These are phyloP conservation scores for Hybognathus amarus DNA, from an alignment of 2,797 vertebrate genomes.

Conservation along the genomic window DNA sequence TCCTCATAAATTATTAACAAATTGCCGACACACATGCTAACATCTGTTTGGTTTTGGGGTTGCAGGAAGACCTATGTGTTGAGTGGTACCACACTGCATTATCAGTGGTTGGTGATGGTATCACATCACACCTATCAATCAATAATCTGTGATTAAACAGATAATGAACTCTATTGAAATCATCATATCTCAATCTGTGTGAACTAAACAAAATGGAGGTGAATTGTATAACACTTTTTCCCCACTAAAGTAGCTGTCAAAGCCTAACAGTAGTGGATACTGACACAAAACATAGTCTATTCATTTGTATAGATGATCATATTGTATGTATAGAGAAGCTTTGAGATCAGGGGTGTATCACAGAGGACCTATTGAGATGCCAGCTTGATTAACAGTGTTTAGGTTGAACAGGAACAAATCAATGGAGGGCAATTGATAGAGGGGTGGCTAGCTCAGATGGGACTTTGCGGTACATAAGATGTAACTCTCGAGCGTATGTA, in stretches of 20 bases:
- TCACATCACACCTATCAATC: background rate
- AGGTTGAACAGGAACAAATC: constrained; percentile 14
- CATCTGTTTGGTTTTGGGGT: constrained; percentile 45
- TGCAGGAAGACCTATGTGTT: background rate
- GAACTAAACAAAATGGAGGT: background rate
- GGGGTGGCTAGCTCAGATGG: background rate
- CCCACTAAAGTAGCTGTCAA: background rate
- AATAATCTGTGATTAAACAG: too few relatives aligned
- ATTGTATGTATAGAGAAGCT: background rate
- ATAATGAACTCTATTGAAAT: background rate
- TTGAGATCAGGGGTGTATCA: background rate
- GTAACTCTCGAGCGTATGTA: background rate
- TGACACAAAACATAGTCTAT: background rate
- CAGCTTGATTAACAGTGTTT: background rate
- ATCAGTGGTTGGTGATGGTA: constrained; percentile 23
- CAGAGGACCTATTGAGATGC: background rate
- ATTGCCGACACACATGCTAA: constrained; percentile 50
- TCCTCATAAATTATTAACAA: constrained; percentile 60
- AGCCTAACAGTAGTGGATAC: background rate
- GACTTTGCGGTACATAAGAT: constrained; percentile 6
- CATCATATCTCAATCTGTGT: background rate
- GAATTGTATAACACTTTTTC: background rate
- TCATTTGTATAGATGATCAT: background rate
- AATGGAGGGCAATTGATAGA: background rate
- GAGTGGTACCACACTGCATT: constrained; percentile 36